These are phyloP conservation scores for Drosophila pandora DNA, from an alignment of 1,140 invertebrate genomes.

Conservation along the genomic window DNA sequence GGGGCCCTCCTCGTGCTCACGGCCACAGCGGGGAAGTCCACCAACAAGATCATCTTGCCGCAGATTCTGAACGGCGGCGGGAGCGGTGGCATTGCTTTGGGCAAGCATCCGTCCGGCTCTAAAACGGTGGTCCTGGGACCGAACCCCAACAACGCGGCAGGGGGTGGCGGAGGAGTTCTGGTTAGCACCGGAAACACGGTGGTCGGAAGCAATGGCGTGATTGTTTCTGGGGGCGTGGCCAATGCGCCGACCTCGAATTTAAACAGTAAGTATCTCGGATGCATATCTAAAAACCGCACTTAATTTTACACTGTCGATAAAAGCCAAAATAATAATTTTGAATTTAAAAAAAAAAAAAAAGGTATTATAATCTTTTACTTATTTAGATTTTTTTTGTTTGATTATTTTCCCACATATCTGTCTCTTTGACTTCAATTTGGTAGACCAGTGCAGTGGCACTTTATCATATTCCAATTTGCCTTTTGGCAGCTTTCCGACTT, in stretches of 20 bases:
- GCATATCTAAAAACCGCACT: conserved; percentile 1
- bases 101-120: conserved; percentile 50
- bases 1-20: conserved; percentile 82
- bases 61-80: conserved; percentile 64
- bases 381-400: background rate
- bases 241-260: conserved; percentile 76
- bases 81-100: conserved; percentile 20
- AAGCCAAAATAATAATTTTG: no score
- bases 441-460: conserved; percentile 33
- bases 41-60: conserved; percentile 78
- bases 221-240: conserved; percentile 71
- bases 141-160: conserved; percentile 13
- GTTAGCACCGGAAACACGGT: conserved; percentile 58
- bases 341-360: background rate
- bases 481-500: conserved; percentile 29
- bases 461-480: conserved; percentile 37
- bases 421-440: conserved; percentile 12
- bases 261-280: conserved; percentile 69
- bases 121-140: conserved; percentile 36
- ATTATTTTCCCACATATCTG: background rate
- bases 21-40: conserved; percentile 82
- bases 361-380: background rate
- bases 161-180: conserved; percentile 24
- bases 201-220: conserved; percentile 70
- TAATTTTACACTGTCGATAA: conserved; percentile 3